These are phyloP conservation scores for Ovis aries DNA, from an alignment of 2,113 vertebrate species.

Conservation along the genomic window DNA sequence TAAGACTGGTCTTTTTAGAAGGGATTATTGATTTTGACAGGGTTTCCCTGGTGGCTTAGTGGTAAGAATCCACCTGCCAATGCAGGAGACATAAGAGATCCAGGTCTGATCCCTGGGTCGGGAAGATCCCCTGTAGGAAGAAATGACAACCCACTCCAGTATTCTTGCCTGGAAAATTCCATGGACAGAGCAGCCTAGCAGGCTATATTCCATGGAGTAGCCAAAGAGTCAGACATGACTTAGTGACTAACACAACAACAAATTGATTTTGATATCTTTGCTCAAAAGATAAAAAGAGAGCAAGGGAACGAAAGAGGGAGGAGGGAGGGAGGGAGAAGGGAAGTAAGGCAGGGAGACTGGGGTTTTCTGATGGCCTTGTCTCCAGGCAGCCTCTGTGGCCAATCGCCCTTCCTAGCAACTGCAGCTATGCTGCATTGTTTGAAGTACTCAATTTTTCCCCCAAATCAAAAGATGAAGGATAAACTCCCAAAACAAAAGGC, in stretches of 20 bases:
- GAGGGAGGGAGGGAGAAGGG: neutral
- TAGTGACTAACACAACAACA: neutral
- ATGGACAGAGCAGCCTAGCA: neutral
- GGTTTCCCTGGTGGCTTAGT: neutral
- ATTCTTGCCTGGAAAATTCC: neutral
- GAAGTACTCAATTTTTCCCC: conserved; percentile 34
- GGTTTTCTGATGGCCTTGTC: conserved; percentile 13
- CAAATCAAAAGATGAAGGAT: conserved; percentile 57
- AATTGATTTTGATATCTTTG: neutral
- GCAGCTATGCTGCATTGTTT: conserved; percentile 26
- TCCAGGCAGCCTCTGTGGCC: conserved; percentile 16
- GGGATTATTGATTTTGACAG: neutral
- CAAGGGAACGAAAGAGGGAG: fast-evolving
- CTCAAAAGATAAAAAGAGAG: neutral
- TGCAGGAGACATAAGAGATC: neutral
- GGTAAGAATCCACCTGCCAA: neutral
- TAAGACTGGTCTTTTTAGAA: neutral
- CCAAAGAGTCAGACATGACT: neutral
- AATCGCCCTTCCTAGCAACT: conserved; percentile 43
- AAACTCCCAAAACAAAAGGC: conserved; percentile 53
- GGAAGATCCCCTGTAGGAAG: neutral
- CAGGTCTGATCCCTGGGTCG: neutral
- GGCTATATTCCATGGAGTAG: neutral
- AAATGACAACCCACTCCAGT: neutral
- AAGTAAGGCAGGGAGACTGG: neutral